Conservation (phyloP, 2,113 vertebrate genomes). For the Poecilia latipinna region DNA sequence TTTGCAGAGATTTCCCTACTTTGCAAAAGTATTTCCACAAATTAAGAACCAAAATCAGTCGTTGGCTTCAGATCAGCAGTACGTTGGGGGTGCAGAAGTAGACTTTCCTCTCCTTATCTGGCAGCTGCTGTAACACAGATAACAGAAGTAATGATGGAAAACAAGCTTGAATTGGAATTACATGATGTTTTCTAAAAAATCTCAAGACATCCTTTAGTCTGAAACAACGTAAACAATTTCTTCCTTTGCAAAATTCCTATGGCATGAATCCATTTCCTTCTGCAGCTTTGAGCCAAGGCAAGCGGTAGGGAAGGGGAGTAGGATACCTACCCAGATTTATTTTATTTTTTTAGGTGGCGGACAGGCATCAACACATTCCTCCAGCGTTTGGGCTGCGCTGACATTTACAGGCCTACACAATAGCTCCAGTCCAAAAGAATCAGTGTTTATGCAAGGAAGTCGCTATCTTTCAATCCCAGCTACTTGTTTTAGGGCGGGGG, state of each 20-base stretch:
- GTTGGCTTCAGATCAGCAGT: slow-evolving; percentile 18
- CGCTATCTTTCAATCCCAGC: slow-evolving; percentile 72
- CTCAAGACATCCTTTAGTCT: slow-evolving; percentile 8
- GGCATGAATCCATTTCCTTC: slow-evolving; percentile 52
- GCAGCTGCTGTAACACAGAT: slow-evolving; percentile 62
- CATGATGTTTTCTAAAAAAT: background rate
- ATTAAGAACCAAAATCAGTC: background rate
- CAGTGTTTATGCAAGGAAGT: slow-evolving; percentile 74
- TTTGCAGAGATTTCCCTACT: background rate
- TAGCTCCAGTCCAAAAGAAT: slow-evolving; percentile 69
- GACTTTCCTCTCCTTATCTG: slow-evolving; percentile 52
- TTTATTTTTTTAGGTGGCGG: slow-evolving; percentile 22
- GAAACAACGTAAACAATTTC: slow-evolving; percentile 43
- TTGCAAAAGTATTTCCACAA: slow-evolving; percentile 4
- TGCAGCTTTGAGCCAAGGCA: background rate
- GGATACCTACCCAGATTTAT: slow-evolving; percentile 5
- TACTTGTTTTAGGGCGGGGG: slow-evolving; percentile 64
- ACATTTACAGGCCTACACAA: slow-evolving; percentile 76
- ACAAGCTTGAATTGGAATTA: background rate
- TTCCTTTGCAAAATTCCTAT: slow-evolving; percentile 54
- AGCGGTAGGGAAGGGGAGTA: slow-evolving; percentile 33
- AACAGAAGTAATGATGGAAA: slow-evolving; percentile 3
- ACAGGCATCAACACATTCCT: slow-evolving; percentile 17
- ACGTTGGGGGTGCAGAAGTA: background rate
- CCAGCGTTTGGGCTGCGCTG: slow-evolving; percentile 38